phyloP scores from a whole-genome alignment of 2,888 invertebrate genomes.

The Philopedon plagiatum region DNA sequence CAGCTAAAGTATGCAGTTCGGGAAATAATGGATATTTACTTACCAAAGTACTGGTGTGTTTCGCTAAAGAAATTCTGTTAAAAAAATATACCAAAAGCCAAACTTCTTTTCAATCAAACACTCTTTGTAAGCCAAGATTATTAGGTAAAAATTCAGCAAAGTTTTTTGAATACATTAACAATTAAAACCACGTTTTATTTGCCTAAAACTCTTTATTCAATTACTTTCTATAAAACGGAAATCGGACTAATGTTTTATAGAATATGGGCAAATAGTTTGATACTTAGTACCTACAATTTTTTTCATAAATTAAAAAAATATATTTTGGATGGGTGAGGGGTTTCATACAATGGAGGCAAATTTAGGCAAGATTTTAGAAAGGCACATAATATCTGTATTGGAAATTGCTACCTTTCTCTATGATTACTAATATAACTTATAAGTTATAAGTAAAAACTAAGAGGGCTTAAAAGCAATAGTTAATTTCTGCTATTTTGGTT shows the following conservation, averaged over 20 bases:
- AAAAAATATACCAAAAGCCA: background rate
- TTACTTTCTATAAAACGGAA: conserved; percentile 3
- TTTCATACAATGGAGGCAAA: background rate
- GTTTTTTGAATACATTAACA: conserved; percentile 15
- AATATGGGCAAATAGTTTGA: background rate
- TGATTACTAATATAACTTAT: no score
- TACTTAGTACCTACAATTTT: conserved; percentile 10
- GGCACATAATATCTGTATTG: no score
- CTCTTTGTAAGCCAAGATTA: conserved; percentile 24
- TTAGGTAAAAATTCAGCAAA: conserved; percentile 22
- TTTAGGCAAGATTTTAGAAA: background rate
- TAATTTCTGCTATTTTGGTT: no score
- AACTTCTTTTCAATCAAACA: background rate
- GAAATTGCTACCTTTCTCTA: no score
- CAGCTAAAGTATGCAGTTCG: conserved; percentile 1
- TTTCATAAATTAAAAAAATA: background rate
- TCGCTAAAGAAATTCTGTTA: conserved; percentile 16
- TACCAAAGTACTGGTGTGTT: background rate
- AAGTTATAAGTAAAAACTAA: no score
- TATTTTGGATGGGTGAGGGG: background rate
- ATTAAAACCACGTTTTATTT: conserved; percentile 2
- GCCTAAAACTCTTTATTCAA: conserved; percentile 10
- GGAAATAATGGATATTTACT: conserved; percentile 18
- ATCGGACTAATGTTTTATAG: background rate
- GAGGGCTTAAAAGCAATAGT: no score